A percentile compares a stretch with the other conserved stretches of the same genome.
phyloP scores from a whole-genome alignment of 2,888 invertebrate species.

The Coelinius sp. region DNA sequence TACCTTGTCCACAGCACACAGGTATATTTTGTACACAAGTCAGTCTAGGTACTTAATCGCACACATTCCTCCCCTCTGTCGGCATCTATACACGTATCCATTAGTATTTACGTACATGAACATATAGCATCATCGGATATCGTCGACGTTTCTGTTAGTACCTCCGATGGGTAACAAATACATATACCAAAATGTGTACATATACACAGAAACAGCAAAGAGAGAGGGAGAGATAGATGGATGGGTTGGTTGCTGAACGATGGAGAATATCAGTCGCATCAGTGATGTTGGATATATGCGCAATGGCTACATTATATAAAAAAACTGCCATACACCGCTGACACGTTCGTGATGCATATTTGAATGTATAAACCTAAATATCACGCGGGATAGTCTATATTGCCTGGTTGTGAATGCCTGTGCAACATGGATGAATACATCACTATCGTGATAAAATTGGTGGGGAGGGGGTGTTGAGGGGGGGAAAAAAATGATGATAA shows the following conservation, averaged over 20 bases:
- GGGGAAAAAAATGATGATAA: constrained; percentile 17
- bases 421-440: constrained; percentile 31
- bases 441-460: constrained; percentile 6
- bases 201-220: neutral
- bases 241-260: constrained; percentile 5
- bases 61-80: neutral
- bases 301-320: constrained; percentile 25
- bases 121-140: constrained; percentile 29
- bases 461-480: neutral
- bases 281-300: constrained; percentile 26
- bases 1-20: neutral
- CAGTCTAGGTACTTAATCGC: too few relatives aligned
- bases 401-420: constrained; percentile 20
- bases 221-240: neutral
- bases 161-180: constrained; percentile 20
- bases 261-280: constrained; percentile 40
- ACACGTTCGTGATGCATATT: constrained; percentile 41
- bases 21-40: neutral
- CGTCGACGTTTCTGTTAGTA: constrained; percentile 16
- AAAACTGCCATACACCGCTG: constrained; percentile 36
- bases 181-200: neutral
- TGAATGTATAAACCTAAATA: constrained; percentile 41
- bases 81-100: constrained; percentile 1
- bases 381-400: constrained; percentile 24
- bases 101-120: constrained; percentile 27